Base-by-base conservation (phyloP, 2,113 vertebrate species). In the Cynopterus brachyotis region DNA sequence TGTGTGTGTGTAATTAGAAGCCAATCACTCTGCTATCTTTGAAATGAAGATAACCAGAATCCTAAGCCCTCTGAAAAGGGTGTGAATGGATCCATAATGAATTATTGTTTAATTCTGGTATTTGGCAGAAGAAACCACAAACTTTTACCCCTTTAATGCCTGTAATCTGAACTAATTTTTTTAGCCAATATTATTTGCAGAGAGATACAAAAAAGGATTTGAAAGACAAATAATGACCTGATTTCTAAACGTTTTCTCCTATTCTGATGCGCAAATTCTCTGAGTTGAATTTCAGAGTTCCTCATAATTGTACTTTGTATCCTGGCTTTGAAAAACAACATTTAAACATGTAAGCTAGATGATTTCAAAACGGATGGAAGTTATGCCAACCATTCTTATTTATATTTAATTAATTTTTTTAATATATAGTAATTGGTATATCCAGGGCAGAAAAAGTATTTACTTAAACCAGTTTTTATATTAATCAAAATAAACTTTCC, bases 81-180 rank as follows among this genome's bases (percentile, higher is more conserved):
- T 62, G 5, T 91, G 73, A 91, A 75, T 26, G 17, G 67, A 73
- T 62, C 89, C 53, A 22, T 88, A 95, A 91, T 6, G 88, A 50
- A 95, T 84, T 87, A 87, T 78, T 93, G 32, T 76, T 28, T 66
- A 83, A 66, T 95, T 91, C 62, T 91, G 78, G 93, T 75, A 89
- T 94, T 94, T 90, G 72, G 50, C 78, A 92, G 59, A 91, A 94
- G 69, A 93, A 95, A 89, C 50, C 53, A 91, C 69, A 83, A 97
- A 94, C 59, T 90, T 96, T 89, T 53, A 94, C 20, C 80, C 55
- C 66, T 87, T 80, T 70, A 64, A 37, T 50, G 69, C 91, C 47
- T 64, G 45, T 89, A 75, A 92, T 42, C 16, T 42, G n/a, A 93
- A 76, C 24, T 75, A 76, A 83, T 79, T 95, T 95, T 95, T 89